Conservation (phyloP, 2,797 vertebrate genomes). For the Syncerus caffer region DNA sequence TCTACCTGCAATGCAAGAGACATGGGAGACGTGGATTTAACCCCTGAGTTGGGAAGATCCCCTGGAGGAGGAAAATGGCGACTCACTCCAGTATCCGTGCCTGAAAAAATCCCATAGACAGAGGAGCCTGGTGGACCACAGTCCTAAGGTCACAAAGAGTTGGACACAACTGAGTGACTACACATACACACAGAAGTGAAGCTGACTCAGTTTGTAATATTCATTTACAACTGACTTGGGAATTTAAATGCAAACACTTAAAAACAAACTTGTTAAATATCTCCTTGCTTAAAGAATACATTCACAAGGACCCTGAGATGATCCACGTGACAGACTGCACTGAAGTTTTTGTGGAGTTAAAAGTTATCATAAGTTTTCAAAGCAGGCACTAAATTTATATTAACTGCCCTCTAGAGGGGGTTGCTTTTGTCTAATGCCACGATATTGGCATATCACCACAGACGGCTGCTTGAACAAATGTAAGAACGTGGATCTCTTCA, state of each 20-base stretch:
- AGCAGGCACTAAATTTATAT: not conserved
- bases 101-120: not conserved
- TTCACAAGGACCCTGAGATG: not conserved
- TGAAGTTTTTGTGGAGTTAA: not conserved
- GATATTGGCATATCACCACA: not conserved
- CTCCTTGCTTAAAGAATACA: not conserved
- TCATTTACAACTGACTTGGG: not conserved
- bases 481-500: not conserved
- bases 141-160: not conserved
- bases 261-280: not conserved
- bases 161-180: not conserved
- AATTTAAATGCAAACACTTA: not conserved
- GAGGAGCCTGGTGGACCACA: not conserved
- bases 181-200: not conserved
- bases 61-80: not conserved
- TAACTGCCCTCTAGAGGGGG: not conserved
- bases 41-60: not conserved
- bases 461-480: not conserved
- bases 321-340: not conserved
- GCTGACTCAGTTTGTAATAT: not conserved
- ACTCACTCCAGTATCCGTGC: not conserved
- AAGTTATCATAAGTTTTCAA: not conserved
- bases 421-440: not conserved
- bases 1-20: not conserved
- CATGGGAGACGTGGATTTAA: not conserved